Conservation (phyloP, 2,797 vertebrate genomes). For the Acrossocheilus fasciatus region DNA sequence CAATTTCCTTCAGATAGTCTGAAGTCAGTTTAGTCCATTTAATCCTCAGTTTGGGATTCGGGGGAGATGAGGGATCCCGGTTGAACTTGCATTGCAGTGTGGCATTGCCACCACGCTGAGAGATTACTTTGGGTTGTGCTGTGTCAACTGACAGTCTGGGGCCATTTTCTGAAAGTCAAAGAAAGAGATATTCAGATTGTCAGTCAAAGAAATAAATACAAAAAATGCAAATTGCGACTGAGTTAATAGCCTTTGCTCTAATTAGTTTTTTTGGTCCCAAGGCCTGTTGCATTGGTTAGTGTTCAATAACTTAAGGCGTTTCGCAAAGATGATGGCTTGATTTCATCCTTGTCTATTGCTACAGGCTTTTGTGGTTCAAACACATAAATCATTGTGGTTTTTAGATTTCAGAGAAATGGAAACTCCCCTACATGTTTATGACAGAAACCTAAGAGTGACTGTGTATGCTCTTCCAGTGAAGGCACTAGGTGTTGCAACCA, state of each 20-base stretch:
- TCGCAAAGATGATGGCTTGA: background rate
- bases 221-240: background rate
- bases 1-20: constrained; percentile 94
- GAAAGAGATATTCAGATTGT: background rate
- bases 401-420: background rate
- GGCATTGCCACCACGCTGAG: constrained; percentile 87
- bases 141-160: constrained; percentile 86
- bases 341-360: background rate
- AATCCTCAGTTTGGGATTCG: constrained; percentile 89
- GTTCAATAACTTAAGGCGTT: constrained; percentile 4
- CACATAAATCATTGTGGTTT: constrained; percentile 32
- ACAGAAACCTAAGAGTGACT: background rate
- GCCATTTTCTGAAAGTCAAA: constrained; percentile 82
- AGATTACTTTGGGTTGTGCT: constrained; percentile 87
- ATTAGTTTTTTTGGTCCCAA: background rate
- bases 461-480: background rate
- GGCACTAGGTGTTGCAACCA: background rate
- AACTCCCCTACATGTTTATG: constrained; percentile 24
- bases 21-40: constrained; percentile 98
- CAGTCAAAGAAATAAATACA: background rate
- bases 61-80: constrained; percentile 79
- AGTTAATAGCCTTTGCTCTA: background rate
- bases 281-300: background rate
- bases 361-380: constrained; percentile 27
- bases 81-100: constrained; percentile 91